phyloP scores from a whole-genome alignment of 2,888 invertebrate species.

The Ophion costatus region DNA sequence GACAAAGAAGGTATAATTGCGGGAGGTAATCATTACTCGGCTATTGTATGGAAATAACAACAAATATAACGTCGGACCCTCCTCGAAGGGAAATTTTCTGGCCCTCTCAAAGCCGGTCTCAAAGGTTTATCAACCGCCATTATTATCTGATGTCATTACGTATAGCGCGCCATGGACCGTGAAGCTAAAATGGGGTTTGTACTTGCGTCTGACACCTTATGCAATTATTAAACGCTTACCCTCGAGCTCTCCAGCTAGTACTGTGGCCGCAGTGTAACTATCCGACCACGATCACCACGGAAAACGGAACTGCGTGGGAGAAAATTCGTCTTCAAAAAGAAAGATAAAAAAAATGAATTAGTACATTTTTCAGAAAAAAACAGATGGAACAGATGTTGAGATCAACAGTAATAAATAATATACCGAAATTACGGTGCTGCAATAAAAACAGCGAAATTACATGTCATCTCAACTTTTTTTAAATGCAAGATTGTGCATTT shows the following conservation, averaged over 20 bases:
- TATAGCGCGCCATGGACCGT: not conserved
- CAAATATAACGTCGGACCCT: not conserved
- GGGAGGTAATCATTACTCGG: not conserved
- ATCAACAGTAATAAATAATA: not conserved
- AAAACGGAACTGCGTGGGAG: not conserved
- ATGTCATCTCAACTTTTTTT: too few species aligned
- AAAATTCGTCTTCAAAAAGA: not conserved
- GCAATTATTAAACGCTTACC: slow-evolving; percentile 59
- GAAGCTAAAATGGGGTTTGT: slow-evolving; percentile 54
- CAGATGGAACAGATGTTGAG: not conserved
- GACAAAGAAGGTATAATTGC: not conserved
- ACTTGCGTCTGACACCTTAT: slow-evolving; percentile 63
- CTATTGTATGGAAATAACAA: slow-evolving; percentile 5
- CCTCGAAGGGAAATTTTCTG: not conserved
- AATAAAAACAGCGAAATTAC: not conserved
- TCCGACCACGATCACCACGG: not conserved
- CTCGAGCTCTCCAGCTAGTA: slow-evolving; percentile 37
- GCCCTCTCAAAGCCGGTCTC: not conserved
- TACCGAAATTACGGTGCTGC: not conserved
- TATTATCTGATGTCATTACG: slow-evolving; percentile 20
- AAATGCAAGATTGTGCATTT: too few species aligned
- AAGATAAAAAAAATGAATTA: not conserved
- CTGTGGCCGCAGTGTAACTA: slow-evolving; percentile 46
- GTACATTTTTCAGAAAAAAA: not conserved
- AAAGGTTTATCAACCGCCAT: slow-evolving; percentile 11